Evolutionary conservation across 2,113 vertebrate species (phyloP).

Genomic region (Hippocampus guttulatus): DNA sequence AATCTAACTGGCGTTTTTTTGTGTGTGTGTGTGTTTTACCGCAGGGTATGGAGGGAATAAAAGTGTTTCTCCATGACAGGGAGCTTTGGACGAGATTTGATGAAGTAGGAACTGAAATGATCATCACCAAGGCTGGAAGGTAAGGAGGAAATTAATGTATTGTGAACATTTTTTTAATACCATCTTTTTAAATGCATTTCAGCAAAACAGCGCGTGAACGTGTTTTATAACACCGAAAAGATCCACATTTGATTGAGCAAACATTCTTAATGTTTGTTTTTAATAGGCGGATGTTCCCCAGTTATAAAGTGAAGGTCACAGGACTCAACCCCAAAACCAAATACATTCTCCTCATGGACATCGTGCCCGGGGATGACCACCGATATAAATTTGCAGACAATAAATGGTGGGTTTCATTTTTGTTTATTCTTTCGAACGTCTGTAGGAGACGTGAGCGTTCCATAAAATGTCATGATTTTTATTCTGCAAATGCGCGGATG

Average conservation of each 20-base stretch:
- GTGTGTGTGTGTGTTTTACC: constrained; percentile 9
- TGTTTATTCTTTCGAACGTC: not conserved
- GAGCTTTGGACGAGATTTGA: constrained; percentile 96
- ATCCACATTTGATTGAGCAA: not conserved
- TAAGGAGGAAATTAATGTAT: constrained; percentile 50
- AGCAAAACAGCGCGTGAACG: not conserved
- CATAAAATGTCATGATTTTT: not conserved
- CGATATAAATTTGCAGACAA: constrained; percentile 98
- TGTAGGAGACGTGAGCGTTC: not conserved
- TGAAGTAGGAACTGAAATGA: constrained; percentile 94
- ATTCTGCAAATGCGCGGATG: not conserved
- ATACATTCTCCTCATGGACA: constrained; percentile 97
- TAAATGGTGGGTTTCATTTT: constrained; percentile 81
- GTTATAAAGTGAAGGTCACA: constrained; percentile 96
- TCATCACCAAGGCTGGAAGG: constrained; percentile 97
- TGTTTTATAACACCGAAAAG: not conserved
- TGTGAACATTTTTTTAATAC: too few species aligned
- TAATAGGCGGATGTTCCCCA: constrained; percentile 92
- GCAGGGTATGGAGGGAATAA: constrained; percentile 93
- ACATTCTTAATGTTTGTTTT: not conserved
- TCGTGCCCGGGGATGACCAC: constrained; percentile 89
- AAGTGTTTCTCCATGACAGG: constrained; percentile 90
- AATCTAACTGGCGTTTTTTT: not conserved
- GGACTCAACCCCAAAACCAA: constrained; percentile 96
- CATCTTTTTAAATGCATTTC: too few species aligned